Conservation (phyloP, 1,140 invertebrate species). For the Epicauta chinensis region DNA sequence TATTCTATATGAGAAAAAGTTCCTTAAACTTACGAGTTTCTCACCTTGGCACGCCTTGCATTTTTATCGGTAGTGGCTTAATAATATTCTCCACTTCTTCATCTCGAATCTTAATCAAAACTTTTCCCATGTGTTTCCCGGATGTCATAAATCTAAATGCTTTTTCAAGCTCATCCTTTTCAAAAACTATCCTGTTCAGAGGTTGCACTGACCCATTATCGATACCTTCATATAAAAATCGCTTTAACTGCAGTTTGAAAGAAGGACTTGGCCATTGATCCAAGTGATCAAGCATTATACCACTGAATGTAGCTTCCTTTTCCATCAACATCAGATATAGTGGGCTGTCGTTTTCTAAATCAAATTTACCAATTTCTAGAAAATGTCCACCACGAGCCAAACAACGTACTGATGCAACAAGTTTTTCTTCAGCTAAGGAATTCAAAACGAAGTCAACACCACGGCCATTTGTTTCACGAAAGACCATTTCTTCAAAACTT, state of each 20-base stretch:
- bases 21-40: no score
- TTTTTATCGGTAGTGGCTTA: slow-evolving; percentile 9
- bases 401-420: slow-evolving; percentile 69
- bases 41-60: not conserved
- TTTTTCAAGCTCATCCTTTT: slow-evolving; percentile 54
- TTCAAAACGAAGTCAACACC: slow-evolving; percentile 66
- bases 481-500: slow-evolving; percentile 48
- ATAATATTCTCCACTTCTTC: slow-evolving; percentile 53
- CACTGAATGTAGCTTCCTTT: slow-evolving; percentile 80
- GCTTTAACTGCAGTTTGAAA: slow-evolving; percentile 44
- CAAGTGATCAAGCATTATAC: slow-evolving; percentile 70
- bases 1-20: no score
- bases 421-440: slow-evolving; percentile 60
- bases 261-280: slow-evolving; percentile 55
- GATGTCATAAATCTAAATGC: slow-evolving; percentile 71
- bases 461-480: slow-evolving; percentile 52
- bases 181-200: slow-evolving; percentile 65
- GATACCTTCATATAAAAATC: slow-evolving; percentile 76
- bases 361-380: slow-evolving; percentile 32
- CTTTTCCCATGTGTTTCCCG: slow-evolving; percentile 46
- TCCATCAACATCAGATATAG: slow-evolving; percentile 71
- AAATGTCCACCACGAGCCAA: slow-evolving; percentile 62
- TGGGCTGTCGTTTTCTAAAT: slow-evolving; percentile 57
- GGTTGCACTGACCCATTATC: slow-evolving; percentile 77
- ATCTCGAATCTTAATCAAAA: slow-evolving; percentile 77